Percentiles rank a stretch among this genome's conserved stretches.
Conservation (phyloP, 2,888 invertebrate species). For the Anthoptus insignis region DNA sequence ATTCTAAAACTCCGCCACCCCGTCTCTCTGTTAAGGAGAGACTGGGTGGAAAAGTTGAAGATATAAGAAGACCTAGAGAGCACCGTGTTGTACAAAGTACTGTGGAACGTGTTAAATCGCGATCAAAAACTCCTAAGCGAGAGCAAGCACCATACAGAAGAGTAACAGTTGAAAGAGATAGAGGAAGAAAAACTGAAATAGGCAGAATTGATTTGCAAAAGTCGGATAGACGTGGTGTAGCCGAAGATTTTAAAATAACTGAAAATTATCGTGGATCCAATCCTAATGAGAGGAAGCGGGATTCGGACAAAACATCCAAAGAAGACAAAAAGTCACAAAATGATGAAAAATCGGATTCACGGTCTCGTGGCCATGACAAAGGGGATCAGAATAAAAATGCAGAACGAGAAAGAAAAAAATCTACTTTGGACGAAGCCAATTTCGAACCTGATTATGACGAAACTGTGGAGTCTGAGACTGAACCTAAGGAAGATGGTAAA, state of each 20-base stretch:
- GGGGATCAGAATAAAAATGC: slow-evolving; percentile 85
- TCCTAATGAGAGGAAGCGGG: slow-evolving; percentile 57
- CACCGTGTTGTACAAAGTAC: slow-evolving; percentile 84
- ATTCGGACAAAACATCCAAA: slow-evolving; percentile 60
- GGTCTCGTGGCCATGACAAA: slow-evolving; percentile 53
- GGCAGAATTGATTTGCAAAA: slow-evolving; percentile 61
- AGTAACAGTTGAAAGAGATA: slow-evolving; percentile 81
- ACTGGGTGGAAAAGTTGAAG: slow-evolving; percentile 92
- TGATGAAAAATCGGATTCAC: slow-evolving; percentile 52
- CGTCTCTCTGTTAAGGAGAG: slow-evolving; percentile 93
- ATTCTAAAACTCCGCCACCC: slow-evolving; percentile 86
- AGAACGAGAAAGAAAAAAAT: slow-evolving; percentile 85
- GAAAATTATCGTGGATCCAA: slow-evolving; percentile 62
- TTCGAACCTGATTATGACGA: slow-evolving; percentile 93
- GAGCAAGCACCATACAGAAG: slow-evolving; percentile 77
- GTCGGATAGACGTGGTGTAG: slow-evolving; percentile 61
- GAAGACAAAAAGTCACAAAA: slow-evolving; percentile 56
- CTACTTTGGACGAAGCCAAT: slow-evolving; percentile 90
- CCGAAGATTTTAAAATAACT: slow-evolving; percentile 60
- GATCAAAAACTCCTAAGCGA: slow-evolving; percentile 82
- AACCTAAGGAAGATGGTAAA: slow-evolving; percentile 85
- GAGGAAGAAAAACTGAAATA: slow-evolving; percentile 71
- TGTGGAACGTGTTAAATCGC: slow-evolving; percentile 84
- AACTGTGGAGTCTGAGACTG: slow-evolving; percentile 87
- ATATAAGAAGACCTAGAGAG: slow-evolving; percentile 83